Percentiles rank a stretch among this genome's conserved stretches.
These are phyloP conservation scores for Setipinna tenuifilis DNA, from an alignment of 2,797 vertebrate genomes.

Conservation along the genomic window DNA sequence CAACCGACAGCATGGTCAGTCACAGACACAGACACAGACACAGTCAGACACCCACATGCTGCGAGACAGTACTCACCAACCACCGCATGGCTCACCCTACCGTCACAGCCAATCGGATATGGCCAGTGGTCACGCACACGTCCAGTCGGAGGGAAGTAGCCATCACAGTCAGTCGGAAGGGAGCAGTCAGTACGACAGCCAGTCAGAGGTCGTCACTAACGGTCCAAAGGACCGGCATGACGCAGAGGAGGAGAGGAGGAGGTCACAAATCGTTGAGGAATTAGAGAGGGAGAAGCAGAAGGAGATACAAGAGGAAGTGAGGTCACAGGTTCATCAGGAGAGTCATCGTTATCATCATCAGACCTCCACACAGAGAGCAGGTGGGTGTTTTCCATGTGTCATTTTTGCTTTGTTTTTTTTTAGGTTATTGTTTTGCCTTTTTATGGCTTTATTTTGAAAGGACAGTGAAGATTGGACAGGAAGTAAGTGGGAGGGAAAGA, in stretches of 20 bases:
- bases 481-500: no score
- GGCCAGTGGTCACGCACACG: constrained; percentile 21
- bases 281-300: constrained; percentile 41
- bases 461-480: no score
- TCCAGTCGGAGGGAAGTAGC: constrained; percentile 52
- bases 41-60: constrained; percentile 61
- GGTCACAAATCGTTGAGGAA: neutral
- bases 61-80: constrained; percentile 39
- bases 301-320: constrained; percentile 60
- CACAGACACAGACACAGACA: neutral
- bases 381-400: constrained; percentile 47
- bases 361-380: constrained; percentile 62
- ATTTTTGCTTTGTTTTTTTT: no score
- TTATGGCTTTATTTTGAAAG: no score
- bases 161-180: constrained; percentile 56
- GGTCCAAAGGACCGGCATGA: neutral
- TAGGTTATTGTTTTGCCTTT: no score
- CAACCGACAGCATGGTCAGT: neutral
- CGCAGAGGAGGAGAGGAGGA: constrained; percentile 54
- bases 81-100: constrained; percentile 29
- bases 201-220: constrained; percentile 44
- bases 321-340: constrained; percentile 47
- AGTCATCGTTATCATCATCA: constrained; percentile 55
- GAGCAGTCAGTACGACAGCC: constrained; percentile 42
- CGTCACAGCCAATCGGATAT: constrained; percentile 44